Evolutionary conservation across 2,797 vertebrate species (phyloP).

Genomic region (Hydrocynus forskahlii): DNA sequence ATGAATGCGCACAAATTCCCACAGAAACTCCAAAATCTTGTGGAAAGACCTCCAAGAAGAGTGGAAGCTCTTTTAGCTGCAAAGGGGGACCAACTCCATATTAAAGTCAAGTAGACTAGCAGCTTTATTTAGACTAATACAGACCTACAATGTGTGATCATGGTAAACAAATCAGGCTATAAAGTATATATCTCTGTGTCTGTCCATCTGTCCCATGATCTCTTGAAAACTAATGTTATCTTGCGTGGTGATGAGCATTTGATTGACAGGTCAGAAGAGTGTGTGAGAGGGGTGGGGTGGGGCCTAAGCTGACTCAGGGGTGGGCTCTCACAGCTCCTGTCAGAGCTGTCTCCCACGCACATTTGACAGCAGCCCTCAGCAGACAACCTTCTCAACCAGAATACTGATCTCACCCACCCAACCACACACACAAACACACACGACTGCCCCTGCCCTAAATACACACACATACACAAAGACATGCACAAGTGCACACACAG

Average conservation of each 20-base stretch:
- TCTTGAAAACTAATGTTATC: slow-evolving; percentile 35
- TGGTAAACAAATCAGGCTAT: too few relatives aligned
- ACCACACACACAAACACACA: not conserved
- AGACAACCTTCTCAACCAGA: slow-evolving; percentile 39
- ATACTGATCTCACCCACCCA: slow-evolving; percentile 42
- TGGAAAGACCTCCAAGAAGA: too few relatives aligned
- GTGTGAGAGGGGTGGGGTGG: not conserved
- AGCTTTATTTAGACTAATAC: too few relatives aligned
- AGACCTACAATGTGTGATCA: too few relatives aligned
- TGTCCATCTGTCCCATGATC: slow-evolving; percentile 17
- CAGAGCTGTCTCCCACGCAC: slow-evolving; percentile 34
- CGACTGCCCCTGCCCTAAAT: not conserved
- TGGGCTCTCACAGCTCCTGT: slow-evolving; percentile 40
- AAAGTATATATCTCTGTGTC: not conserved
- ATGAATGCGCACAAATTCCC: too few relatives aligned
- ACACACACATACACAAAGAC: not conserved
- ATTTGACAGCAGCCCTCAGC: slow-evolving; percentile 31
- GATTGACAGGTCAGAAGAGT: slow-evolving; percentile 48
- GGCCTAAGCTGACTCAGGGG: slow-evolving; percentile 47
- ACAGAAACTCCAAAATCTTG: too few relatives aligned
- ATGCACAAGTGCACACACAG: not conserved
- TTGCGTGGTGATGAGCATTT: slow-evolving; percentile 30
- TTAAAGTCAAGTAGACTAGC: too few relatives aligned
- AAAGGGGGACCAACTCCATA: too few relatives aligned
- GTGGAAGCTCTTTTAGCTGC: too few relatives aligned